Base-by-base conservation (phyloP, 2,888 invertebrate genomes). In the Caenorhabditis uteleia region DNA sequence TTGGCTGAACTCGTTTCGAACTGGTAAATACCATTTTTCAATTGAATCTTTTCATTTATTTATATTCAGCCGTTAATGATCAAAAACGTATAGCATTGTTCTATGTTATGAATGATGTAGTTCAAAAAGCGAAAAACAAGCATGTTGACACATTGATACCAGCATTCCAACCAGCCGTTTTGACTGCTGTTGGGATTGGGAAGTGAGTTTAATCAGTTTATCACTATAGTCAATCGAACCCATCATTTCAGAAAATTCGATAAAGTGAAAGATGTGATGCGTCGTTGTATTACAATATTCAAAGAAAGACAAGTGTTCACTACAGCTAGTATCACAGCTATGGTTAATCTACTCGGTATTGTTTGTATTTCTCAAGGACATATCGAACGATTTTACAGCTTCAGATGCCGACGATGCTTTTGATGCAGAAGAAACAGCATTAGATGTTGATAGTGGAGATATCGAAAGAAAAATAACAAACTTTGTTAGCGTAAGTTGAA, bases 71-170 rank as follows among this genome's bases (percentile, higher is more conserved):
- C 8, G 38, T 43, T 21, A 56, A 56, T 8, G 78, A 77, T n/a
- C 67, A 70, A 16, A 68, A 74, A 16, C 69, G 79, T 83, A 86
- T 97, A 53, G 94, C 93, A 16, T 92, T 93, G 80, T 91, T 99
- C 90, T 98, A 98, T 85, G 87, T 98, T 78, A 95, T 97, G 29
- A 98, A 99, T 87, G 98, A 99, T 87, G 95, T 98, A 20, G 95
- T 98, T 79, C 98, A 99, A 84, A 97, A 95, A 39, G 79, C 77
- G 26, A 75, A 74, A 45, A 60, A 68, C 40, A 78, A 82, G 56
- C 68, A 75, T 43, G 25, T 65, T 7, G 73, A 71, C 23, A 46
- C 54, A 5, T 27, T 74, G 12, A 64, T 70, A 18, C 56, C 67
- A 21, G 62, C 70, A 5, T 75, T 75, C 47, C 73, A 75, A 33